These are phyloP conservation scores for Allolobophora icterica DNA, from an alignment of 2,888 invertebrate species.

Conservation along the genomic window DNA sequence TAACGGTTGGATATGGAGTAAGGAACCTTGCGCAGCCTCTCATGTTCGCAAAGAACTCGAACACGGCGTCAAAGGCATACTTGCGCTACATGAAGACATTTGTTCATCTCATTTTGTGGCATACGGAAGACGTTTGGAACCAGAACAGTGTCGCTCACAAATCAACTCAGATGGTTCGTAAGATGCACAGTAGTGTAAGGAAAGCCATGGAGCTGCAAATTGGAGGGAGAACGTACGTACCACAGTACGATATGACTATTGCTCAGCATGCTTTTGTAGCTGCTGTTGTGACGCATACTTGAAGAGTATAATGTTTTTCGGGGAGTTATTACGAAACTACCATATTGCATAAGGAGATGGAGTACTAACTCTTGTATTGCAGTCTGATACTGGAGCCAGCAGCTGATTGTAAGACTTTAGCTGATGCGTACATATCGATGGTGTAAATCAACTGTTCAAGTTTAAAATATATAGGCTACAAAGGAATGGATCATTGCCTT, in stretches of 20 bases:
- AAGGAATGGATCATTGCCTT: conserved; percentile 49
- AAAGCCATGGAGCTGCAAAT: conserved; percentile 61
- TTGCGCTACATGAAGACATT: conserved; percentile 81
- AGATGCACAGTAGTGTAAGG: conserved; percentile 69
- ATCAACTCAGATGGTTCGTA: conserved; percentile 67
- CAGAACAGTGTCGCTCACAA: conserved; percentile 58
- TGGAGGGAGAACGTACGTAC: conserved; percentile 69
- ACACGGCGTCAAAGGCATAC: conserved; percentile 74
- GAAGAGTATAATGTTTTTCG: conserved; percentile 68
- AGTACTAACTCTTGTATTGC: conserved; percentile 52
- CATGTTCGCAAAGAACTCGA: conserved; percentile 76
- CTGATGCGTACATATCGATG: conserved; percentile 55
- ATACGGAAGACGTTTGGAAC: conserved; percentile 74
- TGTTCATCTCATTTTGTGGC: conserved; percentile 81
- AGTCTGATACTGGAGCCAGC: conserved; percentile 53
- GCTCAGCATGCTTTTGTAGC: conserved; percentile 89
- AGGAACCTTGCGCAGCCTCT: conserved; percentile 78
- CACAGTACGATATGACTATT: conserved; percentile 83
- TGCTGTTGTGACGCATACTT: conserved; percentile 74
- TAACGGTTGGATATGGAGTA: conserved; percentile 77
- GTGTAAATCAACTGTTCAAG: conserved; percentile 46
- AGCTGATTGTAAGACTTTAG: conserved; percentile 53
- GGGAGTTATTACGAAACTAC: conserved; percentile 50
- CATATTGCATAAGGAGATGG: conserved; percentile 54
- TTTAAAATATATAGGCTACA: conserved; percentile 43